Evolutionary conservation across 2,113 vertebrate species (phyloP).

Genomic region (Hymenochirus boettgeri): DNA sequence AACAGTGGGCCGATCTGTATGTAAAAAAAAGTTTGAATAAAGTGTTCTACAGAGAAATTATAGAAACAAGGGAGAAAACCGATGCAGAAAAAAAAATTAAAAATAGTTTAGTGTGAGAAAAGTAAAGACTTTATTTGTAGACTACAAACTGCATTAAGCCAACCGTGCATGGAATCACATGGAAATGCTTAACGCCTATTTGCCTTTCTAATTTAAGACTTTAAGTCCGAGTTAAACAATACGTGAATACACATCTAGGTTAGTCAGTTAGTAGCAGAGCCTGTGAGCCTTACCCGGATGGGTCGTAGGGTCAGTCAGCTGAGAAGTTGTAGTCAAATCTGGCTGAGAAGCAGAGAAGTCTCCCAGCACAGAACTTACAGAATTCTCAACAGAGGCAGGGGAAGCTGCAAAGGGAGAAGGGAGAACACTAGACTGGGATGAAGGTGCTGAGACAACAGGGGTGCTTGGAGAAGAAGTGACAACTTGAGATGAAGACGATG

Average conservation of each 20-base stretch:
- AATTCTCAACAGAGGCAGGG: conserved; percentile 82
- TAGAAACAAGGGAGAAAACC: no score
- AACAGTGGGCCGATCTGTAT: no score
- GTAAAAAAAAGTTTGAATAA: no score
- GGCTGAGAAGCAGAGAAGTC: conserved; percentile 82
- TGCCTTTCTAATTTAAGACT: no score
- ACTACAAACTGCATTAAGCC: no score
- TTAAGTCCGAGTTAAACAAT: neutral
- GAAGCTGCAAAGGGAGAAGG: conserved; percentile 96
- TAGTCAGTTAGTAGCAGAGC: conserved; percentile 56
- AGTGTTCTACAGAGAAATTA: no score
- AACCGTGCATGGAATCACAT: no score
- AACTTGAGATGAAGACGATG: conserved; percentile 69
- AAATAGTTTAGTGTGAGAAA: no score
- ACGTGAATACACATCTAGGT: conserved; percentile 41
- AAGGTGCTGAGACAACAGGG: conserved; percentile 76
- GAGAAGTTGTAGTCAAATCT: conserved; percentile 76
- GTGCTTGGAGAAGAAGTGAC: conserved; percentile 67
- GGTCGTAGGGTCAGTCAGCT: conserved; percentile 70
- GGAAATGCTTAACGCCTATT: no score
- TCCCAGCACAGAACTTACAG: conserved; percentile 85
- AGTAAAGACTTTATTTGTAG: no score
- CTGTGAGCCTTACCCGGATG: conserved; percentile 76
- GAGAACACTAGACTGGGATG: conserved; percentile 95
- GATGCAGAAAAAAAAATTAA: no score